phyloP scores from a whole-genome alignment of 2,113 vertebrate genomes.

The Grammomys dolichurus region DNA sequence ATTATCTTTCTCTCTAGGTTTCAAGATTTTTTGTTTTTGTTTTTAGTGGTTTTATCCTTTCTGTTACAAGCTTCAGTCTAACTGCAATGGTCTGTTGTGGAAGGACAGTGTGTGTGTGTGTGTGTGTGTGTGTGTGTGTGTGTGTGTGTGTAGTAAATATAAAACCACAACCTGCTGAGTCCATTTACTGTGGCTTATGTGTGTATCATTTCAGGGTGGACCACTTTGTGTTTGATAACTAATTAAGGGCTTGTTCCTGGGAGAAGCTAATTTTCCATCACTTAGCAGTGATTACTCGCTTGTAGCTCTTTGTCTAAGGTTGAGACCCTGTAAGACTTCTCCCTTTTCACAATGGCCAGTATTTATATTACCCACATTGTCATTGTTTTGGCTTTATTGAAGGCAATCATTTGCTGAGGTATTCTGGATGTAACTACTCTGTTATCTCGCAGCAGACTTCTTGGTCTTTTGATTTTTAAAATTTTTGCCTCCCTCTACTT shows the following conservation, averaged over 20 bases:
- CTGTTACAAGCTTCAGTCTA: background rate
- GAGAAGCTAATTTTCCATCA: background rate
- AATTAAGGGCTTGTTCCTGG: background rate
- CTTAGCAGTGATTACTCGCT: background rate
- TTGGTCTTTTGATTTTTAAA: background rate
- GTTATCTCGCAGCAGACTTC: background rate
- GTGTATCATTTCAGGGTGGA: background rate
- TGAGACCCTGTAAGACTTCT: background rate
- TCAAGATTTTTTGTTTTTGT: background rate
- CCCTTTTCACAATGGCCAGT: background rate
- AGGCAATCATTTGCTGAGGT: background rate
- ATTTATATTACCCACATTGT: background rate
- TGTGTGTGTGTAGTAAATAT: background rate
- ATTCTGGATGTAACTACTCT: background rate
- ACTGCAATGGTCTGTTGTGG: conserved; percentile 44
- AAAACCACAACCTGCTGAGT: background rate
- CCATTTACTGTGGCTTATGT: background rate
- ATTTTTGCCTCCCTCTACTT: background rate
- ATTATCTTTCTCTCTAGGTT: background rate
- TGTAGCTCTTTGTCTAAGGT: background rate
- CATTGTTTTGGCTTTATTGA: background rate
- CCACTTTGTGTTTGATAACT: rapidly evolving
- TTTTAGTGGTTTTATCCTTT: background rate
- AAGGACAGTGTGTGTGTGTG: background rate
- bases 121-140: too few relatives aligned